phyloP scores from a whole-genome alignment of 2,888 invertebrate genomes.

The Hirtodrosophila duncani region DNA sequence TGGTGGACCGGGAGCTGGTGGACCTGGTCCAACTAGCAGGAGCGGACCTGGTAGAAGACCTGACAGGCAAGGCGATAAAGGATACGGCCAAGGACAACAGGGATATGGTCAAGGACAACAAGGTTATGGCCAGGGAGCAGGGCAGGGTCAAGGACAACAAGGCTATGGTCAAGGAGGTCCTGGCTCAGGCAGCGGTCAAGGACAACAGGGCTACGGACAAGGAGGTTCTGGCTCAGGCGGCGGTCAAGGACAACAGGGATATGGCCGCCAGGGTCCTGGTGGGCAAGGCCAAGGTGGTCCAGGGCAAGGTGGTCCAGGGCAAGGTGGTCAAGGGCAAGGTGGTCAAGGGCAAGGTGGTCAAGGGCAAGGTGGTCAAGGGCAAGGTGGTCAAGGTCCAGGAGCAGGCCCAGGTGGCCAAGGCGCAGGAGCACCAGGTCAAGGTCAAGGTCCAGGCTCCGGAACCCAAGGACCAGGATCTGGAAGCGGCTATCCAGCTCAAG shows the following conservation, averaged over 20 bases:
- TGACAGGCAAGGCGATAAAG: background rate
- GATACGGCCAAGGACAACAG: background rate
- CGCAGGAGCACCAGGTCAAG: background rate
- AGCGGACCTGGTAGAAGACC: constrained; percentile 1
- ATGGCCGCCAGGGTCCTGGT: constrained; percentile 5
- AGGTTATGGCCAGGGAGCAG: background rate
- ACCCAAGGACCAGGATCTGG: too few relatives aligned
- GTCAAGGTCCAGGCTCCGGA: background rate
- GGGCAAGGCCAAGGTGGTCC: background rate
- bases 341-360: background rate
- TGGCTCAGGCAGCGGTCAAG: too few relatives aligned
- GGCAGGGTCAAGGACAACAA: background rate
- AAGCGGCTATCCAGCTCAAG: too few relatives aligned
- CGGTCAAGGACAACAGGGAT: too few relatives aligned
- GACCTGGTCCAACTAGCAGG: background rate
- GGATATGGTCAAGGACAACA: background rate
- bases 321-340: background rate
- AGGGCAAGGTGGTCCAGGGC: background rate
- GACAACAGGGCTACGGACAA: background rate
- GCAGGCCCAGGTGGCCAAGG: background rate
- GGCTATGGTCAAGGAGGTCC: too few relatives aligned
- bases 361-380: background rate
- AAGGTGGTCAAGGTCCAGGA: constrained; percentile 4
- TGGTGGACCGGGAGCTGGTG: constrained; percentile 2
- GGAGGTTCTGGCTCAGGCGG: background rate